Evolutionary conservation across 2,797 vertebrate genomes (phyloP).

Genomic region (Thunnus albacares): DNA sequence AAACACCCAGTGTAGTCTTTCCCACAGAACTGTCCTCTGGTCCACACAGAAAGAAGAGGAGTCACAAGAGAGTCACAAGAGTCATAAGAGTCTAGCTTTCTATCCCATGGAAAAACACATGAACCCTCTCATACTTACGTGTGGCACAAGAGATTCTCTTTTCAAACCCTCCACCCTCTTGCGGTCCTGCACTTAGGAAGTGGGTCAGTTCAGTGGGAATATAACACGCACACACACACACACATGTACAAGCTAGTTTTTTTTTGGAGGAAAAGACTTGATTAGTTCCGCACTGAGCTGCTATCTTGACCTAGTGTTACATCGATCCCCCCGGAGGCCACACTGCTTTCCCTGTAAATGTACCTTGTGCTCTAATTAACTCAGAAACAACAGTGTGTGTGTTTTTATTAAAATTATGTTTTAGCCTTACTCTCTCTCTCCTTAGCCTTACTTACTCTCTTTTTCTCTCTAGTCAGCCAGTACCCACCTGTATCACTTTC

Average conservation of each 20-base stretch:
- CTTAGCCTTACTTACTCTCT: background rate
- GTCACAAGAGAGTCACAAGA: slow-evolving; percentile 43
- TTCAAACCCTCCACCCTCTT: slow-evolving; percentile 27
- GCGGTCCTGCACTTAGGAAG: slow-evolving; percentile 30
- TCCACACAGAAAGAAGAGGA: slow-evolving; percentile 2
- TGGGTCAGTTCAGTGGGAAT: slow-evolving; percentile 50
- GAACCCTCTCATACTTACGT: slow-evolving; percentile 25
- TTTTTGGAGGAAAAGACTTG: slow-evolving; percentile 29
- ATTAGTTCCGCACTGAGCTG: slow-evolving; percentile 25
- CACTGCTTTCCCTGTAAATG: slow-evolving; percentile 12
- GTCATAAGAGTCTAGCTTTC: slow-evolving; percentile 36
- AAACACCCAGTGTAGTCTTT: slow-evolving; percentile 14
- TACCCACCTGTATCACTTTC: background rate
- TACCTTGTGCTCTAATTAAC: slow-evolving; percentile 17
- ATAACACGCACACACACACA: background rate
- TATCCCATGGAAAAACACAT: slow-evolving; percentile 34
- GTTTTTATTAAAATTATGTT: slow-evolving; percentile 6
- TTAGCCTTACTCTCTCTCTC: background rate
- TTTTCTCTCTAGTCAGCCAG: background rate
- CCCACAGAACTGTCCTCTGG: slow-evolving; percentile 28
- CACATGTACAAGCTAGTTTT: slow-evolving; percentile 2
- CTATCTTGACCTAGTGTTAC: slow-evolving; percentile 24
- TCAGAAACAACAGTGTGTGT: slow-evolving; percentile 6
- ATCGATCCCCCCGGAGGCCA: slow-evolving; percentile 1
- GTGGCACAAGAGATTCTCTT: slow-evolving; percentile 10